phyloP scores from a whole-genome alignment of 2,888 invertebrate species.

The Diplolepis rosae region DNA sequence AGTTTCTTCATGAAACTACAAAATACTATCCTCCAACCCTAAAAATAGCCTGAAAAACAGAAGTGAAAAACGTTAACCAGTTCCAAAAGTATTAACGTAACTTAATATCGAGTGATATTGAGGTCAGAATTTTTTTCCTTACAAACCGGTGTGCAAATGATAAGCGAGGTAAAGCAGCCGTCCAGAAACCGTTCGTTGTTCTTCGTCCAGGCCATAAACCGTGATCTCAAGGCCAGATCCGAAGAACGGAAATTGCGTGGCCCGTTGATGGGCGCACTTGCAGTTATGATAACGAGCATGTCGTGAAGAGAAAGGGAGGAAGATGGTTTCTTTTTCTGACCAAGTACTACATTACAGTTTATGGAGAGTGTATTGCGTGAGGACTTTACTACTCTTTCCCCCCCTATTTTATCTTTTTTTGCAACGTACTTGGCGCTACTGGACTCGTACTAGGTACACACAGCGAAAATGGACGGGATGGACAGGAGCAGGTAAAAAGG shows the following conservation, averaged over 20 bases:
- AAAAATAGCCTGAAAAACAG: no score
- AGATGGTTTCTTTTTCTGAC: conserved; percentile 31
- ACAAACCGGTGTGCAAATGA: not conserved
- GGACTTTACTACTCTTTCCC: not conserved
- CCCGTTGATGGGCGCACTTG: conserved; percentile 47
- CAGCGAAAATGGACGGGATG: conserved; percentile 49
- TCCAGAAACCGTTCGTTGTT: conserved; percentile 6
- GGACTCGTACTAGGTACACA: conserved; percentile 47
- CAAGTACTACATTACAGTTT: conserved; percentile 44
- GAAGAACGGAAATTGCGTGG: conserved; percentile 47
- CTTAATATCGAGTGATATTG: no score
- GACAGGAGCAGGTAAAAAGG: conserved; percentile 71
- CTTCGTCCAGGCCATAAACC: not conserved
- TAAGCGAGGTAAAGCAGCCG: conserved; percentile 3
- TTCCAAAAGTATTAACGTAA: no score
- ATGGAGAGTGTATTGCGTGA: conserved; percentile 28
- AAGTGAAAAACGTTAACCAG: no score
- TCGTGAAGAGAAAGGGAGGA: conserved; percentile 27
- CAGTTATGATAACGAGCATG: conserved; percentile 47
- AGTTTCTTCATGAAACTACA: no score
- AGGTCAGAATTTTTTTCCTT: not conserved
- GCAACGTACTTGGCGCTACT: conserved; percentile 52
- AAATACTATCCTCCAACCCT: no score
- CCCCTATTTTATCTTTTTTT: conserved; percentile 46
- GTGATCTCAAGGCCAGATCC: conserved; percentile 32